Percentiles rank a stretch among this genome's conserved stretches.
phyloP scores from a whole-genome alignment of 2,888 invertebrate genomes.

The Agrochola lychnidis region DNA sequence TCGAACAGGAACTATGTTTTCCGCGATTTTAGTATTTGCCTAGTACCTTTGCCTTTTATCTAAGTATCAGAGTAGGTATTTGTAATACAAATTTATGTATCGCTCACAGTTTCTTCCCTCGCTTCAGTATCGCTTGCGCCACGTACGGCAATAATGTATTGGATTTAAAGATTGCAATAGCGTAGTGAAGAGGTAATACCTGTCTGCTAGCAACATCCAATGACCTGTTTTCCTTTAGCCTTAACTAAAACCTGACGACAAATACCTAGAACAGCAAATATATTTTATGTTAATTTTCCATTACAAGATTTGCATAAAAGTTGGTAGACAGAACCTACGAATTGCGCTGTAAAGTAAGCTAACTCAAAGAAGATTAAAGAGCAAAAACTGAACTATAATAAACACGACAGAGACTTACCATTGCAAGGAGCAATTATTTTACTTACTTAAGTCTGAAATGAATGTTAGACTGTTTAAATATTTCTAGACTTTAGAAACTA shows the following conservation, averaged over 20 bases:
- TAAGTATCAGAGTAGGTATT: conserved; percentile 17
- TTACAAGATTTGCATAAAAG: conserved; percentile 37
- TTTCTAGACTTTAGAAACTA: conserved; percentile 3
- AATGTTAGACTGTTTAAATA: conserved; percentile 12
- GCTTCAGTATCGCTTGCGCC: conserved; percentile 28
- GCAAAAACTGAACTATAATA: conserved; percentile 24
- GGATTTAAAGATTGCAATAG: conserved; percentile 56
- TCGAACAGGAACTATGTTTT: conserved; percentile 1
- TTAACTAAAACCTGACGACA: conserved; percentile 26
- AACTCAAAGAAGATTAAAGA: conserved; percentile 12
- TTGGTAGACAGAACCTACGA: not conserved
- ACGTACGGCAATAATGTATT: conserved; percentile 47
- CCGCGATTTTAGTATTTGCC: conserved; percentile 13
- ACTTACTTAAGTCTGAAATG: conserved; percentile 3
- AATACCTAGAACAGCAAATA: conserved; percentile 23
- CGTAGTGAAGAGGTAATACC: conserved; percentile 28
- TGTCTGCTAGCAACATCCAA: conserved; percentile 30
- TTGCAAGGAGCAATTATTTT: conserved; percentile 12
- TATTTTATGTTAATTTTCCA: conserved; percentile 25
- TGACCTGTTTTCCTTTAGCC: conserved; percentile 18
- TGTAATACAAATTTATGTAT: conserved; percentile 53
- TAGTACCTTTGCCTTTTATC: conserved; percentile 4
- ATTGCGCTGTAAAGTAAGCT: conserved; percentile 2
- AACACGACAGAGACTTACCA: conserved; percentile 12
- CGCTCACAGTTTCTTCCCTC: conserved; percentile 28